Evolutionary conservation across 2,113 vertebrate species (phyloP), one percentile per base, ranked within the genome.

Genomic region (Corynorhinus townsendii): DNA sequence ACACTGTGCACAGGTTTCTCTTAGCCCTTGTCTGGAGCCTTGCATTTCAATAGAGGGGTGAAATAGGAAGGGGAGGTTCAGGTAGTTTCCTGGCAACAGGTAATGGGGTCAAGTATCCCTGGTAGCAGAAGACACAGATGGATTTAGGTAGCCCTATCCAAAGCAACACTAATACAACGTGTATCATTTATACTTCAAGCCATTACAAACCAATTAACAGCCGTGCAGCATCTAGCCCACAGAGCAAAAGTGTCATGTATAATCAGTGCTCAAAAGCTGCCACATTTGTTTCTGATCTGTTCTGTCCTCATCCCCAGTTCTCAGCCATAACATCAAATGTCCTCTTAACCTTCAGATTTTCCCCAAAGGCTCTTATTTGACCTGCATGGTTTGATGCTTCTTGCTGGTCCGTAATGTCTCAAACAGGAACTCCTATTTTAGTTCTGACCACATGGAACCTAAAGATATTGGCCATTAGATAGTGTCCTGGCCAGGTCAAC

Each of bases 71-170:
- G 24, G 30, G 11, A 19, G 35, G 38, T 5, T 43, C 77, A 38
- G 45, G 5, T 80, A 43, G 35, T 93, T 49, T 94, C 75, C 64
- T 73, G 40, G 84, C 75, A 95, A 95, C 80, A 94, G 24, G 33
- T n/a, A 72, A 86, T 80, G n/a, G 30, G 12, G 9, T 24, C 28
- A 64, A 33, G 15, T 5, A 12, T 86, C 54, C 43, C 3, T 72
- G 6, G 26, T 83, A 56, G 81, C 28, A 45, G 62, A 92, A 56
- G 75, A 47, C 28, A 91, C 20, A 89, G 17, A 30, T 93, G 30
- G 45, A 56, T 52, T 71, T 71, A 56, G 30, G 17, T 33, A 45
- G 33, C 15, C 9, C 11, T 73, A 71, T 84, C 26, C 33, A 54
- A 93, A 17, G 11, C 2, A 12, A 49, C 49, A 64, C 10, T 19